These are phyloP conservation scores for Agonopterix arenella DNA, from an alignment of 2,888 invertebrate genomes.

Conservation along the genomic window DNA sequence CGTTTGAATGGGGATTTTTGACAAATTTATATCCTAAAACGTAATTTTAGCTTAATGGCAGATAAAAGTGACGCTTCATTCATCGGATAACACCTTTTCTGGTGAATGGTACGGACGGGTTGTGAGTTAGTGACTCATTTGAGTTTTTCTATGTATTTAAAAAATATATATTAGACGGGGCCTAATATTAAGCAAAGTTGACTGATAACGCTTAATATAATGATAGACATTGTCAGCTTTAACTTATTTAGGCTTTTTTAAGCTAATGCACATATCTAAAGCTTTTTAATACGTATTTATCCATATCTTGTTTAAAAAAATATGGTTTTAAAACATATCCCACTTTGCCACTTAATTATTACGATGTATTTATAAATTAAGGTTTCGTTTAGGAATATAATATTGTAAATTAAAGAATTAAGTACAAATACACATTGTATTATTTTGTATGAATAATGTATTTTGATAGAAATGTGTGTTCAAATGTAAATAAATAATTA, in stretches of 20 bases:
- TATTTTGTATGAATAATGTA: conserved; percentile 36
- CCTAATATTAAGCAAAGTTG: neutral
- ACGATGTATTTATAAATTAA: conserved; percentile 18
- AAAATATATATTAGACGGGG: too few relatives aligned
- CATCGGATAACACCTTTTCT: conserved; percentile 43
- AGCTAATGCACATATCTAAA: conserved; percentile 33
- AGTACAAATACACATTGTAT: conserved; percentile 43
- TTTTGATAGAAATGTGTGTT: conserved; percentile 31
- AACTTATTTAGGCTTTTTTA: neutral
- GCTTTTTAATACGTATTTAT: conserved; percentile 22
- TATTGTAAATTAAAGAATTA: conserved; percentile 26
- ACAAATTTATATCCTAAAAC: conserved; percentile 39
- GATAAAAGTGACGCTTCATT: conserved; percentile 40
- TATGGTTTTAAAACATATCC: conserved; percentile 57
- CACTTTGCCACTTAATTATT: conserved; percentile 56
- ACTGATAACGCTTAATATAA: neutral
- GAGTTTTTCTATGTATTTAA: too few relatives aligned
- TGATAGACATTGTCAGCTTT: neutral
- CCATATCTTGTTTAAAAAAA: conserved; percentile 33
- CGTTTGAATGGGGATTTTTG: conserved; percentile 30
- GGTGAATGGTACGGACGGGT: conserved; percentile 28
- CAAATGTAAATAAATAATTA: conserved; percentile 39
- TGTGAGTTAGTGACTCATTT: conserved; percentile 20
- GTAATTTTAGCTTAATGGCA: conserved; percentile 47
- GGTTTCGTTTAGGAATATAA: conserved; percentile 10